A percentile compares a stretch with the other conserved stretches of the same genome.
Evolutionary conservation across 2,113 vertebrate species (phyloP).

Genomic region (Xenopus laevis): DNA sequence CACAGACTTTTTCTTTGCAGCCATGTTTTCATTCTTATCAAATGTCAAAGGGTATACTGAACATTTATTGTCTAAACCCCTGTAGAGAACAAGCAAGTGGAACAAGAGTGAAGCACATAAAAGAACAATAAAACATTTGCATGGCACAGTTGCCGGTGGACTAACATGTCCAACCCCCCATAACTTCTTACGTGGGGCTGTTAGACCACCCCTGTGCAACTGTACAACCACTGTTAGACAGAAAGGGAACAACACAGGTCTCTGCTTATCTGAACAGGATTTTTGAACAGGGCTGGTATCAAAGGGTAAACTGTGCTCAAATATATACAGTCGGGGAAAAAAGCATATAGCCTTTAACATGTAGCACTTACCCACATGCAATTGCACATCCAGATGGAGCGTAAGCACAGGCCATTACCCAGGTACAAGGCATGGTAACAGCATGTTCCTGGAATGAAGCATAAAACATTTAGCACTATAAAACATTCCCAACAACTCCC

Average conservation of each 20-base stretch:
- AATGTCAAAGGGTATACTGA: conserved; percentile 92
- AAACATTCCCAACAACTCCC: too few species aligned
- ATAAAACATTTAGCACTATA: too few species aligned
- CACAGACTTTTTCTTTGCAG: conserved; percentile 91
- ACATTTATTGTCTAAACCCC: conserved; percentile 96
- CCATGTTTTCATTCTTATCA: conserved; percentile 93
- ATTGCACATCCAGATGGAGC: conserved; percentile 93
- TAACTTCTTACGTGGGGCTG: too few species aligned
- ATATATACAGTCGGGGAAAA: neutral
- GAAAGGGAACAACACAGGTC: too few species aligned
- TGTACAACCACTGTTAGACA: too few species aligned
- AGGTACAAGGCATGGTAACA: conserved; percentile 88
- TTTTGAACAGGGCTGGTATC: too few species aligned
- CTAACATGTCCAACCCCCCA: too few species aligned
- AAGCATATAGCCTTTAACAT: neutral
- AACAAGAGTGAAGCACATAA: too few species aligned
- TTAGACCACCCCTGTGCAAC: too few species aligned
- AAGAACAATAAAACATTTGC: too few species aligned
- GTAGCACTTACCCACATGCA: conserved; percentile 86
- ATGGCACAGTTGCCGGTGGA: too few species aligned
- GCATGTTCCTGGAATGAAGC: conserved; percentile 83
- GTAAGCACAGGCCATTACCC: conserved; percentile 96
- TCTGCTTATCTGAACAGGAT: too few species aligned
- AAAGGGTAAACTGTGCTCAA: neutral
- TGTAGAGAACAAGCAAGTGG: conserved; percentile 39